Evolutionary conservation across 1,140 invertebrate genomes (phyloP).

Genomic region (Apis florea): DNA sequence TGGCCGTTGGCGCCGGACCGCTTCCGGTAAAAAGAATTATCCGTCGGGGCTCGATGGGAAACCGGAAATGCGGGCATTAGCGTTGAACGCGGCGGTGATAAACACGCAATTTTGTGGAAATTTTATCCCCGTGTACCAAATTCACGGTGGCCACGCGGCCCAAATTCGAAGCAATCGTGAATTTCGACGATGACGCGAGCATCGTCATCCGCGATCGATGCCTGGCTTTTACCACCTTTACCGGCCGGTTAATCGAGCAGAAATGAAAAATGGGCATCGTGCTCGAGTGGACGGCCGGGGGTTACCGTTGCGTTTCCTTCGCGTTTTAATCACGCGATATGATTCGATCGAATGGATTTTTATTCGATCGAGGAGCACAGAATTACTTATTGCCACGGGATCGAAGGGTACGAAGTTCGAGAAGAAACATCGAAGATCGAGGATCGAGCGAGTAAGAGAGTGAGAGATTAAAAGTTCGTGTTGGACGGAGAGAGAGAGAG

Average conservation of each 20-base stretch:
- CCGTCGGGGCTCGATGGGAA: neutral
- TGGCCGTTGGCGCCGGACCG: neutral
- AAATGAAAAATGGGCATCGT: conserved; percentile 17
- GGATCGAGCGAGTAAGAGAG: no score
- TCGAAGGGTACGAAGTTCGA: no score
- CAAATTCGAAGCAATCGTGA: neutral
- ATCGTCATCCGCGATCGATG: neutral
- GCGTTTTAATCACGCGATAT: neutral
- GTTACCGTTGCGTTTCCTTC: neutral
- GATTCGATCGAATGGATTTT: neutral
- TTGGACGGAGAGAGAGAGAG: no score
- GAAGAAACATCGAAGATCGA: no score
- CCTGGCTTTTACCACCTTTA: neutral
- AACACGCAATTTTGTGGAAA: conserved; percentile 27
- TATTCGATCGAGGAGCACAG: no score
- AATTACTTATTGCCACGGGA: no score
- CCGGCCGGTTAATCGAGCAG: conserved; percentile 24
- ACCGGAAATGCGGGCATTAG: conserved; percentile 9
- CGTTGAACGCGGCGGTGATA: neutral
- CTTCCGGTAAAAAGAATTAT: conserved; percentile 24
- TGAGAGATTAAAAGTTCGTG: no score
- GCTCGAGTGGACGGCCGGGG: neutral
- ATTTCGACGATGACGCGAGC: neutral
- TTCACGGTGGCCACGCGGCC: no score
- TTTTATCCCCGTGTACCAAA: conserved; percentile 7